Evolutionary conservation across 1,140 invertebrate genomes (phyloP).

Genomic region (Caenorhabditis inopinata): DNA sequence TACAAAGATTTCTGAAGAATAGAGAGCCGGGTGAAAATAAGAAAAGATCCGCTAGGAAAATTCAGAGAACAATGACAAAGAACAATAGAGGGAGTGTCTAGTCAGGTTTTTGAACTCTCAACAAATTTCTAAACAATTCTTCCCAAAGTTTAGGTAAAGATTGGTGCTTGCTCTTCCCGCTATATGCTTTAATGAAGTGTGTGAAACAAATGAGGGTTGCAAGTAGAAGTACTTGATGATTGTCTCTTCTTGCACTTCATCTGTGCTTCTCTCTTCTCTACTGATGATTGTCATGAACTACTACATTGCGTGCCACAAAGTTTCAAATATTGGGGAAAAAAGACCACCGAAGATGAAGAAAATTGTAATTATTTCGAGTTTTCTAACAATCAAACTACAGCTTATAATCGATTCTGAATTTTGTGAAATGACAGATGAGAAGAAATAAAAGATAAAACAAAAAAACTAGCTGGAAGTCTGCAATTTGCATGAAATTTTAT

Average conservation of each 20-base stretch:
- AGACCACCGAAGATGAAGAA: neutral
- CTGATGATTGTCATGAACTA: neutral
- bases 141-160: too few relatives aligned
- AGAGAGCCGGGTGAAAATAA: neutral
- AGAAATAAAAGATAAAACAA: neutral
- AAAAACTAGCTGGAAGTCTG: neutral
- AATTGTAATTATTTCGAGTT: constrained; percentile 5
- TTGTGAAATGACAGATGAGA: neutral
- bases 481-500: constrained; percentile 28
- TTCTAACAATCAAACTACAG: neutral
- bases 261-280: neutral
- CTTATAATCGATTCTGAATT: too few relatives aligned
- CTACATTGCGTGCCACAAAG: neutral
- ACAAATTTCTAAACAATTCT: too few relatives aligned
- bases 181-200: constrained; percentile 10
- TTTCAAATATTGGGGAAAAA: neutral
- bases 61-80: neutral
- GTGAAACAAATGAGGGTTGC: neutral
- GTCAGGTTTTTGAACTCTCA: constrained; percentile 1
- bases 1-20: constrained; percentile 2
- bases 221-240: neutral
- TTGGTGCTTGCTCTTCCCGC: too few relatives aligned
- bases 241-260: neutral
- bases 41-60: neutral
- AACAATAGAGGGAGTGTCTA: neutral